These are phyloP conservation scores for Anoplius nigerrimus DNA, from an alignment of 2,888 invertebrate species.

Conservation along the genomic window DNA sequence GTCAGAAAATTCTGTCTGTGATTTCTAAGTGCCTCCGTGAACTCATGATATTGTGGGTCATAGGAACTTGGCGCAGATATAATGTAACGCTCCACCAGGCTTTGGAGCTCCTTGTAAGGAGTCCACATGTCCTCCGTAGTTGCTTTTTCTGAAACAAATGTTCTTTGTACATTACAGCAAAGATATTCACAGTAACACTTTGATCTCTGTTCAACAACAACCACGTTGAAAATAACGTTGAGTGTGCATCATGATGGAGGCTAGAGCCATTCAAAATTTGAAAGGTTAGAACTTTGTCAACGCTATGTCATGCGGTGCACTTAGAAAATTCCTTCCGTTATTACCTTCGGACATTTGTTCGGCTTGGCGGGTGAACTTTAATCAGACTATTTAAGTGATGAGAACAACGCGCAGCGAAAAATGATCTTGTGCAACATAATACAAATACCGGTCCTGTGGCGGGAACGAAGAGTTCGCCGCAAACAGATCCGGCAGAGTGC, in stretches of 20 bases:
- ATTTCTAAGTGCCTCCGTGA: conserved; percentile 86
- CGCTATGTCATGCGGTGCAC: not conserved
- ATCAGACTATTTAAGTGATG: conserved; percentile 17
- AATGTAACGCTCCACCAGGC: conserved; percentile 82
- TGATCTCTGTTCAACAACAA: no score
- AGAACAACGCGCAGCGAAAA: conserved; percentile 2
- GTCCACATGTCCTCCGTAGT: conserved; percentile 88
- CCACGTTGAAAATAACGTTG: no score
- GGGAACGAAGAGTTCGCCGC: conserved; percentile 29
- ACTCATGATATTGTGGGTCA: conserved; percentile 78
- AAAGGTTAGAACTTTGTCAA: not conserved
- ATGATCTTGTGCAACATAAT: conserved; percentile 40
- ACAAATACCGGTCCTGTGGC: conserved; percentile 50
- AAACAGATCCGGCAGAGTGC: no score
- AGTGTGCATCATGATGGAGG: not conserved
- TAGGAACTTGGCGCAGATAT: conserved; percentile 78
- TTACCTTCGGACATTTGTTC: conserved; percentile 51
- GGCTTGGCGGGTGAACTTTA: not conserved
- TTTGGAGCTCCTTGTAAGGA: conserved; percentile 86
- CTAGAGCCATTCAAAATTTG: not conserved
- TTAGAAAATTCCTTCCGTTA: conserved; percentile 7
- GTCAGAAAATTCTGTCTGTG: conserved; percentile 92
- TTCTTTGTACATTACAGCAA: not conserved
- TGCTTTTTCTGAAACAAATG: conserved; percentile 59
- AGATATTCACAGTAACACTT: no score